Conservation (phyloP, 23 tunicate species). For the Botrylloides violaceus region DNA sequence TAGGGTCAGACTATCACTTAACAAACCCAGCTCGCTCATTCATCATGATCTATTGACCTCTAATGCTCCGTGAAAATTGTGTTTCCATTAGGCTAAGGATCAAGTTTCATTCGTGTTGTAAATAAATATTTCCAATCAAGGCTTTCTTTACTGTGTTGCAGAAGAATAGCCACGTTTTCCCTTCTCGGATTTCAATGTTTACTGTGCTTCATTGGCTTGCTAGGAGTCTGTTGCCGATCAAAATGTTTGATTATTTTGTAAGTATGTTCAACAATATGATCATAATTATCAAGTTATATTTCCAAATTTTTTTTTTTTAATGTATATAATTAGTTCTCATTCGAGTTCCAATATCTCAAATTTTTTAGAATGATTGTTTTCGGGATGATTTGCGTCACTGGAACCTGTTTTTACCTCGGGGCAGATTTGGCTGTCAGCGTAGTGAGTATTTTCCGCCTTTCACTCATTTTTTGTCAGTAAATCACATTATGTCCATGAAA, state of each 20-base stretch:
- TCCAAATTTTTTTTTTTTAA: too few species aligned
- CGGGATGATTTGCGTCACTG: constrained; percentile 59
- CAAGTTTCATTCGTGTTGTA: background rate
- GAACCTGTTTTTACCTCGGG: constrained; percentile 59
- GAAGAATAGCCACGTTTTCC: constrained; percentile 56
- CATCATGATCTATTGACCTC: background rate
- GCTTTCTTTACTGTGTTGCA: constrained; percentile 18
- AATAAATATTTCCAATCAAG: background rate
- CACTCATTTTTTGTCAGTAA: background rate
- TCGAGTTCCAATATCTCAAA: background rate
- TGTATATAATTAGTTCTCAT: too few species aligned
- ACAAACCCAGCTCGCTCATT: too few species aligned
- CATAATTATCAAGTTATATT: too few species aligned
- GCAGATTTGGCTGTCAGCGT: constrained; percentile 42
- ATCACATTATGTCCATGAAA: background rate
- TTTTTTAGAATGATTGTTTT: constrained; percentile 41
- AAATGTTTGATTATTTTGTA: constrained; percentile 52
- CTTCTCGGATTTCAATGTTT: constrained; percentile 51
- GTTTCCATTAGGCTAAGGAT: background rate
- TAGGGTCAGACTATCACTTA: too few species aligned
- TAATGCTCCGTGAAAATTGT: background rate
- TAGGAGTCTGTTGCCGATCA: constrained; percentile 75
- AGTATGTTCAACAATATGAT: too few species aligned
- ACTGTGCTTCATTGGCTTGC: constrained; percentile 54
- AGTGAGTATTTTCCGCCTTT: constrained; percentile 27